Base-by-base conservation (phyloP, 2,888 invertebrate species). In the Rhagonycha fulva region DNA sequence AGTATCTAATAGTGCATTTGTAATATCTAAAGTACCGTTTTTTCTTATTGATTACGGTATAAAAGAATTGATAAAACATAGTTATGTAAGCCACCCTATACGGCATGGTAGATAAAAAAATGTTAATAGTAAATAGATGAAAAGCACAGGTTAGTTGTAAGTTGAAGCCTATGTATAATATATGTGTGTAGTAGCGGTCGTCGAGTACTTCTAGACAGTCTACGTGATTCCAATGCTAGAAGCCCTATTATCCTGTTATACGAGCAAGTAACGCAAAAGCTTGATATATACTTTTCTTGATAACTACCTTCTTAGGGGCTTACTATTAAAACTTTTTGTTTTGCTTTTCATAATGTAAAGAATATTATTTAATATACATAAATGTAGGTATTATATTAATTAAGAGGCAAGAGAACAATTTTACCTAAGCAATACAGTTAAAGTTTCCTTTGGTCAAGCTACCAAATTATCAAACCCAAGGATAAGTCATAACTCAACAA, bases 401-500 rank as follows among this genome's bases (percentile, higher is more conserved):
- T 5, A 47, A 47, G 47, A 4, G n/a, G 47, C 5, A 47, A 32
- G 47, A 47, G 47, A 47, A 47, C n/a, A 47, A 47, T 47, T n/a
- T 47, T n/a, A 47, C 47, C 7, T 23, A 47, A 30, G 74, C 60
- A 67, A 74, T 68, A 66, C 75, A 77, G 74, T 74, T 75, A 72
- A 28, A 14, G 68, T 77, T 75, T 74, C 75, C 71, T 74, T 47
- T 74, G 74, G 77, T 75, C 72, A 72, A 77, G 75, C 70, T 69
- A 30, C 28, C 66, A 71, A 78, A 78, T 75, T 75, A 78, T 76
- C 72, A 78, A 70, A 60, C 73, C 72, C 68, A 73, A 77, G 75
- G 76, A 78, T 80, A 76, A 75, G 78, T 79, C 78, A 79, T 78
- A 79, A 78, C 73, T 79, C 76, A 76, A 62, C 68, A 75, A 76